Evolutionary conservation across 2,888 invertebrate species (phyloP).

Genomic region (Gryllus longicercus): DNA sequence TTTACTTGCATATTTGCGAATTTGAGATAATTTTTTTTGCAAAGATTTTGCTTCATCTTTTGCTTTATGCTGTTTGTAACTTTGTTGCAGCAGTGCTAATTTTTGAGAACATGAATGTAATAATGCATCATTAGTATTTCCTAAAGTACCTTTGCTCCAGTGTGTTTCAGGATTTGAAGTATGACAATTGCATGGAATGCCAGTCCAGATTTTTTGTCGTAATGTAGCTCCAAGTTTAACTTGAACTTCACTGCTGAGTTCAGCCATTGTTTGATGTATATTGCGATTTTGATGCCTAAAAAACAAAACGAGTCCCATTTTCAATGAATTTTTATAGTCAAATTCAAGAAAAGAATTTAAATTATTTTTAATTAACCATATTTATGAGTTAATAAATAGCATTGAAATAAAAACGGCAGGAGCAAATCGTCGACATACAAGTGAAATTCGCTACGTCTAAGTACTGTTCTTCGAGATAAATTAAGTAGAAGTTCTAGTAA

Average conservation of each 20-base stretch:
- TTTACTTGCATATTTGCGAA: neutral
- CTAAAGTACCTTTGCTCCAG: constrained; percentile 29
- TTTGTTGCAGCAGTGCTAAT: constrained; percentile 25
- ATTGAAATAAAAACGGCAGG: too few species aligned
- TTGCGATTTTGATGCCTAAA: neutral
- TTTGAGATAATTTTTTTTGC: constrained; percentile 19
- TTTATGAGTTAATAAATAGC: too few species aligned
- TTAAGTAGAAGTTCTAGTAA: too few species aligned
- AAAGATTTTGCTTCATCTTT: neutral
- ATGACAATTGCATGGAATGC: constrained; percentile 35
- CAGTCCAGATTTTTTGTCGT: constrained; percentile 71
- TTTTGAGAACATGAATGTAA: constrained; percentile 31
- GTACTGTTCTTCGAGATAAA: too few species aligned
- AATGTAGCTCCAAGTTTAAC: constrained; percentile 61
- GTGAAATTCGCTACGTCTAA: too few species aligned
- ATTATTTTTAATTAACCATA: too few species aligned
- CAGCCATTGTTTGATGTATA: constrained; percentile 50
- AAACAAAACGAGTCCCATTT: neutral
- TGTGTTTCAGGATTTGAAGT: constrained; percentile 27
- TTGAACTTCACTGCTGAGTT: constrained; percentile 57
- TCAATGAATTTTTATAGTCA: too few species aligned
- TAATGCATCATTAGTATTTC: constrained; percentile 23
- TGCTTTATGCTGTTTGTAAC: neutral
- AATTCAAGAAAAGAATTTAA: too few species aligned
- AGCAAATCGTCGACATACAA: too few species aligned